These are phyloP conservation scores for Drosophila leontia DNA, from an alignment of 1,140 invertebrate genomes.

Conservation along the genomic window DNA sequence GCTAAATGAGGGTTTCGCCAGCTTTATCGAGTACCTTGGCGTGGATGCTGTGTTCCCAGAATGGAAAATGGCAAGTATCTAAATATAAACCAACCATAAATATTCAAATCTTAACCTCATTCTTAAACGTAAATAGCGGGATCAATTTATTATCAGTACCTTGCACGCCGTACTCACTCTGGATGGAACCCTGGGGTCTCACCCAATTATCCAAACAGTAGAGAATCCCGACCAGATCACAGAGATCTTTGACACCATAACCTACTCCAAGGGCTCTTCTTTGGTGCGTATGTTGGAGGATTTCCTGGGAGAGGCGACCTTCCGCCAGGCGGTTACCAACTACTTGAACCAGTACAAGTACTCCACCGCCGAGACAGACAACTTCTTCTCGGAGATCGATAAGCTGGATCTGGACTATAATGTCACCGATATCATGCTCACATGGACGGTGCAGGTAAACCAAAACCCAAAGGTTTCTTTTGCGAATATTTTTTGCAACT, in stretches of 20 bases:
- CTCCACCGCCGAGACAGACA: slow-evolving; percentile 91
- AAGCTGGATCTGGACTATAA: slow-evolving; percentile 66
- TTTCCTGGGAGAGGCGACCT: slow-evolving; percentile 91
- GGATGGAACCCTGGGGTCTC: slow-evolving; percentile 93
- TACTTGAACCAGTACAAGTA: slow-evolving; percentile 91
- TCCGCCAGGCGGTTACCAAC: slow-evolving; percentile 89
- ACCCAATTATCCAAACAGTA: slow-evolving; percentile 94
- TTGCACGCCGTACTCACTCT: slow-evolving; percentile 90
- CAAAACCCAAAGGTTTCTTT: slow-evolving; percentile 1
- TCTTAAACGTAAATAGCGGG: slow-evolving; percentile 85
- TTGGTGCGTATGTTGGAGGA: slow-evolving; percentile 96
- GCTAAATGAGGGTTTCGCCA: slow-evolving; percentile 97
- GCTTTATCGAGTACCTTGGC: slow-evolving; percentile 93
- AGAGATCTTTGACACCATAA: slow-evolving; percentile 96
- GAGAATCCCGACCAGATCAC: slow-evolving; percentile 95
- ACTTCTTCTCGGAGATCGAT: slow-evolving; percentile 90
- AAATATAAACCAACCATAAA: slow-evolving; percentile 1
- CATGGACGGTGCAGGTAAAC: slow-evolving; percentile 90
- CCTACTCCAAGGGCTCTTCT: slow-evolving; percentile 96
- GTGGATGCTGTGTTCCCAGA: slow-evolving; percentile 89
- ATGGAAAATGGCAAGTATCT: slow-evolving; percentile 91
- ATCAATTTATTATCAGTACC: slow-evolving; percentile 91
- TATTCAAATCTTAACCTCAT: slow-evolving; percentile 13
- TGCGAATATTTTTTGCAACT: slow-evolving; percentile 37
- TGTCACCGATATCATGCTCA: slow-evolving; percentile 92